Base-by-base conservation (phyloP, 2,888 invertebrate genomes). In the Agonopterix alstromeriana region DNA sequence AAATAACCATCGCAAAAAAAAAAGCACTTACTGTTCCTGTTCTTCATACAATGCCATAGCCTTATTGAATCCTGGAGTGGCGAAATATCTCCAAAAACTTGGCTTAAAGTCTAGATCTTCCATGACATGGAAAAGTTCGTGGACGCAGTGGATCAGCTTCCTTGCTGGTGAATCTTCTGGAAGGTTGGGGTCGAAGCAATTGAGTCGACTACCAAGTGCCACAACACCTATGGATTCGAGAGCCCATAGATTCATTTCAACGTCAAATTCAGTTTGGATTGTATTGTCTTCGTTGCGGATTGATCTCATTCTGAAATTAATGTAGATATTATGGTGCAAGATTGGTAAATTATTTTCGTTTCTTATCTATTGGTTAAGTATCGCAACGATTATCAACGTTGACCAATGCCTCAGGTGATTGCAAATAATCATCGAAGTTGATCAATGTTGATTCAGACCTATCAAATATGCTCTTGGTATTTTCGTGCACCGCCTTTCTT, bases 241-340 rank as follows among this genome's bases (percentile, higher is more conserved):
- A 0, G 91, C 86, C 93, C 93, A 93, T 57, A 91, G 84, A 54
- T 90, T 90, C 60, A 92, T 75, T 70, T 92, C 90, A 17, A 82
- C 78, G 45, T 81, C 72, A 43, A 93, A 90, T 52, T 91, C 85
- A 0, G 75, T 74, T 1, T 89, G 89, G 50, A 93, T 83, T 73
- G 90, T 91, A 27, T 89, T 74, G 0, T 88, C 76, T 9, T 77
- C 73, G 54, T 92, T 81, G 45, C 89, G 87, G 51, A 90, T 70
- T 40, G 70, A 78, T 57, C 75, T 77, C 60, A 92, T 85, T 63
- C 92, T 92, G 67, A 40, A 82, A 4, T 38, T 2, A 27, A 27
- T 27, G 27, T 5, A 27, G 27, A 27, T 27, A 0, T 27, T 27
- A 5, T 5, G 5, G 27, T 27, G 7, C 5, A 5, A 27, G 27